A percentile compares a stretch with the other conserved stretches of the same genome.
phyloP scores from a whole-genome alignment of 1,140 invertebrate species.

The Halictus rubicundus region DNA sequence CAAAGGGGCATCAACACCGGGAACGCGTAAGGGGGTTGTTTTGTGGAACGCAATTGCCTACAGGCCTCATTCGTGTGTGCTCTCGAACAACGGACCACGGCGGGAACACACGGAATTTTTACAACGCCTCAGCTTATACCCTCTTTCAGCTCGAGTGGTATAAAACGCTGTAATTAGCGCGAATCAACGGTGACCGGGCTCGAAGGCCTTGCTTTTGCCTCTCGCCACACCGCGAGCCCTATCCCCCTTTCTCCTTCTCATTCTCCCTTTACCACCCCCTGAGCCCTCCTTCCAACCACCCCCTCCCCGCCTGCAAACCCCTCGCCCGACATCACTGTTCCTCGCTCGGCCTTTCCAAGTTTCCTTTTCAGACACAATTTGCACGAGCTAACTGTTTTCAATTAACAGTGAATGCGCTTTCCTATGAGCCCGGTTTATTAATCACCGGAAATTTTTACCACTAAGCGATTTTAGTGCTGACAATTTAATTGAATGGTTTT shows the following conservation, averaged over 20 bases:
- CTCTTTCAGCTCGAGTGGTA: constrained; percentile 48
- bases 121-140: constrained; percentile 48
- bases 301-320: background rate
- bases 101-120: constrained; percentile 42
- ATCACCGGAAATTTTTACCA: background rate
- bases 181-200: constrained; percentile 48
- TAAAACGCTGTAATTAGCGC: constrained; percentile 48
- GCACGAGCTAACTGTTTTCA: background rate
- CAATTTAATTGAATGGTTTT: too few relatives aligned
- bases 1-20: constrained; percentile 31
- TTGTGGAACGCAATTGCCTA: constrained; percentile 41
- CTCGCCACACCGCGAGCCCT: background rate
- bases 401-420: background rate
- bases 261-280: background rate
- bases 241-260: background rate
- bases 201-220: constrained; percentile 28
- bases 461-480: too few relatives aligned
- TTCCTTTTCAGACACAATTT: constrained; percentile 25
- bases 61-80: constrained; percentile 34
- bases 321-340: background rate
- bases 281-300: too few relatives aligned
- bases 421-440: background rate
- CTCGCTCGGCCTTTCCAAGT: background rate
- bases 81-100: constrained; percentile 32
- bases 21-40: constrained; percentile 33